A percentile compares a stretch with the other conserved stretches of the same genome.
Conservation (phyloP, 1,140 invertebrate genomes). For the Heterodera carotae region DNA sequence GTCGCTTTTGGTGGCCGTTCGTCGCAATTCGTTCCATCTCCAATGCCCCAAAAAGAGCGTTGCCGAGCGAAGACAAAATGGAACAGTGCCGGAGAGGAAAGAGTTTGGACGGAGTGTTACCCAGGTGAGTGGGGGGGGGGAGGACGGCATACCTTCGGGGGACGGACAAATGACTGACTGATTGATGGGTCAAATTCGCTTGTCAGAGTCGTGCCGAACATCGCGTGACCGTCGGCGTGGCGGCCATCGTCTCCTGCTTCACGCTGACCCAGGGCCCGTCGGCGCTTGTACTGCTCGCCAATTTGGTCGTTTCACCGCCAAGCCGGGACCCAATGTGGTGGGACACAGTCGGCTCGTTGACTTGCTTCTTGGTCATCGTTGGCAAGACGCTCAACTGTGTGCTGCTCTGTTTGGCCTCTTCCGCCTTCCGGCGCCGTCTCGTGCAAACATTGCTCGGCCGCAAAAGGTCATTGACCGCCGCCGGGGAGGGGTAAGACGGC, state of each 20-base stretch:
- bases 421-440: slow-evolving; percentile 39
- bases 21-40: slow-evolving; percentile 48
- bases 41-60: slow-evolving; percentile 33
- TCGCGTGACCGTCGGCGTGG: slow-evolving; percentile 49
- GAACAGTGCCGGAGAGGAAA: background rate
- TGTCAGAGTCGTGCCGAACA: slow-evolving; percentile 44
- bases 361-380: slow-evolving; percentile 41
- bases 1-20: slow-evolving; percentile 51
- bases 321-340: slow-evolving; percentile 33
- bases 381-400: slow-evolving; percentile 49
- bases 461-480: background rate
- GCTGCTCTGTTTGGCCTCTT: slow-evolving; percentile 40
- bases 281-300: slow-evolving; percentile 30
- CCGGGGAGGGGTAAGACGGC: background rate
- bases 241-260: slow-evolving; percentile 49
- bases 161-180: slow-evolving; percentile 28
- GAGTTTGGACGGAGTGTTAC: slow-evolving; percentile 45
- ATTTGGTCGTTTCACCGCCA: slow-evolving; percentile 29
- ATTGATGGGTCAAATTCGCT: background rate
- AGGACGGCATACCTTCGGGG: background rate
- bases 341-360: slow-evolving; percentile 26
- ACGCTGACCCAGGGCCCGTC: slow-evolving; percentile 46
- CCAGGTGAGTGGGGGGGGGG: slow-evolving; percentile 34
- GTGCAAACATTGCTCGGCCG: slow-evolving; percentile 10
- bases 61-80: slow-evolving; percentile 24